Percentiles rank a stretch among this genome's conserved stretches.
phyloP scores from a whole-genome alignment of 2,113 vertebrate species.

The Pteronura brasiliensis region DNA sequence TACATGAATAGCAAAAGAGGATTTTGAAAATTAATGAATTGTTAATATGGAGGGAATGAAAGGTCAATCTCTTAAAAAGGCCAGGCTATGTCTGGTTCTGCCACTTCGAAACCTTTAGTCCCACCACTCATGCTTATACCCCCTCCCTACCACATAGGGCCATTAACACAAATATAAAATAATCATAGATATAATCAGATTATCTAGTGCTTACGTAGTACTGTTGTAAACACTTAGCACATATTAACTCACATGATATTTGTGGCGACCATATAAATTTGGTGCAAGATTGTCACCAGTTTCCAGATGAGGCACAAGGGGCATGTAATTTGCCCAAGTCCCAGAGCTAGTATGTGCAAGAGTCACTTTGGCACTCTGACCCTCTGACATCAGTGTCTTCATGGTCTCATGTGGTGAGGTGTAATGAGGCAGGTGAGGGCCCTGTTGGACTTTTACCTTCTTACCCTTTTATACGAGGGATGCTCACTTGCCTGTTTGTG shows the following conservation, averaged over 20 bases:
- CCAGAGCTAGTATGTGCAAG: neutral
- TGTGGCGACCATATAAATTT: neutral
- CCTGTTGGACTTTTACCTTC: neutral
- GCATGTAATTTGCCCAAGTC: neutral
- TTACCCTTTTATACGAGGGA: neutral
- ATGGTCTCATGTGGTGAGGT: neutral
- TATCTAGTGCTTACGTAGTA: neutral
- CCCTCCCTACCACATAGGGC: fast-evolving
- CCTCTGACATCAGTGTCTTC: neutral
- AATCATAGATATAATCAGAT: neutral
- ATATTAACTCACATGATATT: neutral
- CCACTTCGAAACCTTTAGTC: neutral
- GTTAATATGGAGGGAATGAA: neutral
- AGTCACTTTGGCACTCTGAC: neutral
- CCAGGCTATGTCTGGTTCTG: neutral
- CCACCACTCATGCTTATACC: neutral
- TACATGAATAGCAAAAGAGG: neutral
- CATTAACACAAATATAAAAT: neutral
- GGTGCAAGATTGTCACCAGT: neutral
- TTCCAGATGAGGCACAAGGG: neutral
- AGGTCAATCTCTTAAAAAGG: neutral
- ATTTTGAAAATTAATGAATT: neutral
- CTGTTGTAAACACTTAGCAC: neutral
- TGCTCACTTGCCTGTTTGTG: neutral
- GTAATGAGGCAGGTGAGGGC: neutral